Base-by-base conservation (phyloP, 2,888 invertebrate genomes). In the Cynaeus angustus region DNA sequence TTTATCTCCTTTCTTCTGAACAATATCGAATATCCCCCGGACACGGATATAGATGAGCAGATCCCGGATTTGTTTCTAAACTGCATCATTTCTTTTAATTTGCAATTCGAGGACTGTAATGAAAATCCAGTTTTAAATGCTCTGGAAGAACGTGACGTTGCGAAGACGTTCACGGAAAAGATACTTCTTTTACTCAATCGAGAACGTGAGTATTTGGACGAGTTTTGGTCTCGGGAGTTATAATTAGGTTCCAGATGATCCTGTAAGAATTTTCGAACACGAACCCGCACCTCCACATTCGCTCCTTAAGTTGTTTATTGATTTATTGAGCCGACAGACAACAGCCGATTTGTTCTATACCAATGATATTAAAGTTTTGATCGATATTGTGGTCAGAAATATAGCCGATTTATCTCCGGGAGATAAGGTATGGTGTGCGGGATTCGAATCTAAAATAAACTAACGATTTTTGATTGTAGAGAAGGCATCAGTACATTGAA, bases 341-440 rank as follows among this genome's bases (percentile, higher is more conserved):
- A 96, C 97, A 0, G 94, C 97, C 0, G 90, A 91, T 75, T 89
- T 97, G 72, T 95, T 98, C 86, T 98, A 98, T 85, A 96, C 97
- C 0, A 98, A 98, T 81, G 98, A 98, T 83, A 92, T 94, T 43
- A 95, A 94, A 85, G 98, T 98, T 45, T 89, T 98, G 68, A 92
- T 98, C 72, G 98, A 98, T 82, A 97, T 98, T 80, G 91, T 97
- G 62, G 92, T 96, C 56, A 88, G 98, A 53, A 96, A 97, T 84
- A 88, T 98, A 21, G 92, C 95, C 1, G 97, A 98, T 85, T 88
- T 97, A 71, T 93, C 95, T 45, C 91, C 96, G 3, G 96, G 95
- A 21, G 97, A 97, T 83, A 86, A 88, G 88, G 94, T 95, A 86
- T 85, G 75, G 79, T 2, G 26, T 8, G 12, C 0, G n/a, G 9